Evolutionary conservation across 2,797 vertebrate species (phyloP), one percentile per base, ranked within the genome.

Genomic region (Ibycter americanus): DNA sequence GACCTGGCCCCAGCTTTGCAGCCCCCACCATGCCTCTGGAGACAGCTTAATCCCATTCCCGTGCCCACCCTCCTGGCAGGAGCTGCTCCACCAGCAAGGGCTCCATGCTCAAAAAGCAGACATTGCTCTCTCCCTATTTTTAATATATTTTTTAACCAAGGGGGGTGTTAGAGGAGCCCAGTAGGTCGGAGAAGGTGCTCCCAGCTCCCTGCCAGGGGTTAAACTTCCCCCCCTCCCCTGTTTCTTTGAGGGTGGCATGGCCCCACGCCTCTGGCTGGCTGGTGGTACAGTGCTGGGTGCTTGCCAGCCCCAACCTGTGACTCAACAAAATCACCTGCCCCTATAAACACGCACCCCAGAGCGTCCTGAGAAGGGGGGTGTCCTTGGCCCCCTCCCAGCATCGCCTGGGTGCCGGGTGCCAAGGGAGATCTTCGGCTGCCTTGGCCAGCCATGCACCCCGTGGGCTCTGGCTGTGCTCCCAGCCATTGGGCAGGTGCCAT

Each of bases 381-480:
- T 72, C 46, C 52, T 59, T 21, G 38, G 25, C 12, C 22, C 31
- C 21, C 15, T 91, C 38, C 83, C 14, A 11, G 56, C 56, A 23
- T 6, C 17, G 4, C 20, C 5, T 54, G 36, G 47, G 22, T 0
- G 3, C 36, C 5, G 7, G 21, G 20, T 88, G 42, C 38, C 71
- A 22, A 51, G 20, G 18, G 29, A 81, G 56, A 55, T 16, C 52
- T 49, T 34, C 1, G 6, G 4, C 6, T 56, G 72, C 68, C 51
- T 73, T 44, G 83, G 49, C 47, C 79, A 42, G 55, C 61, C 14
- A 0, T n/a, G 49, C 36, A 84, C 16, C 47, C 74, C 1, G 0
- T 58, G 81, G 38, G 55, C 25, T 87, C 82, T 82, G 74, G 49
- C 89, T 68, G 70, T 32, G 70, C 54, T 93, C 83, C 72, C 90